These are phyloP conservation scores for Mamestra configurata DNA, from an alignment of 1,140 invertebrate genomes.

Conservation along the genomic window DNA sequence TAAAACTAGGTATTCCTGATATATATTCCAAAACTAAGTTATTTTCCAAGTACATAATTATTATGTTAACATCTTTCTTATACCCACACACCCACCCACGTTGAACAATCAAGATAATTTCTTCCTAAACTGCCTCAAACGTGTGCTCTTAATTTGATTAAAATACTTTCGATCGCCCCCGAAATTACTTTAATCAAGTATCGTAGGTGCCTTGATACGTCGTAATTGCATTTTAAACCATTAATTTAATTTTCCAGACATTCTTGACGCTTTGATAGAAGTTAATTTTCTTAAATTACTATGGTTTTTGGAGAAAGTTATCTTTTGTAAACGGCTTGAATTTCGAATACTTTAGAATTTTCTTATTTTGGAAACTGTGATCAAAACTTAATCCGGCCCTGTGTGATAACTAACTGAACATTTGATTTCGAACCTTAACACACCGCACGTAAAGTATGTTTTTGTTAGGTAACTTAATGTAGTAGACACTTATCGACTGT, in stretches of 20 bases:
- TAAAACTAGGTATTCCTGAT: no score
- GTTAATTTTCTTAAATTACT: constrained; percentile 5
- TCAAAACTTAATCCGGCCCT: not conserved
- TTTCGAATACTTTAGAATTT: not conserved
- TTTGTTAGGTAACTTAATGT: not conserved
- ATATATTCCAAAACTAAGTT: no score
- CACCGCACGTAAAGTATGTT: not conserved
- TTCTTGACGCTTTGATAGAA: constrained; percentile 5
- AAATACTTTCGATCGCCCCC: constrained; percentile 22
- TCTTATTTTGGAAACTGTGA: not conserved
- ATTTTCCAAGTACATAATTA: not conserved
- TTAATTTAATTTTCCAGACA: constrained; percentile 10
- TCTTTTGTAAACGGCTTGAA: no score
- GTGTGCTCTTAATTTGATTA: constrained; percentile 24
- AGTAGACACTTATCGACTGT: not conserved
- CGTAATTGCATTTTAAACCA: not conserved
- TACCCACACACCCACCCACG: not conserved
- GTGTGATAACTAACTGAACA: not conserved
- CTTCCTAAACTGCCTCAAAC: constrained; percentile 18
- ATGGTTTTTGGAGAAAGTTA: not conserved
- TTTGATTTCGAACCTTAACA: not conserved
- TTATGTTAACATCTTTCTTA: not conserved
- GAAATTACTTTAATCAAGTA: constrained; percentile 35
- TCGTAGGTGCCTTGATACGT: not conserved
- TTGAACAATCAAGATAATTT: constrained; percentile 19